Evolutionary conservation across 2,797 vertebrate species (phyloP).

Genomic region (Crypturellus tataupa): DNA sequence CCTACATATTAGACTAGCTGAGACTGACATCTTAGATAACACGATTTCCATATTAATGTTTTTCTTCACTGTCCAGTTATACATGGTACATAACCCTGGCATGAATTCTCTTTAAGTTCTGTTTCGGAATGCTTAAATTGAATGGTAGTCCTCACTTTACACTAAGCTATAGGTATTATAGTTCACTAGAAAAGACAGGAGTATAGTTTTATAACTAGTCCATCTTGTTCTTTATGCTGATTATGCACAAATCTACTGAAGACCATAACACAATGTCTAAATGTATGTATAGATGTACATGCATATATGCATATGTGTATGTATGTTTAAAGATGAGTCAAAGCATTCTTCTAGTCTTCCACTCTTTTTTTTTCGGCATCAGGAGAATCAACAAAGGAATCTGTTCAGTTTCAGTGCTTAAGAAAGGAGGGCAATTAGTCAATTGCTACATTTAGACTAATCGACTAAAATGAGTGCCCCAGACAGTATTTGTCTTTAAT

Average conservation of each 20-base stretch:
- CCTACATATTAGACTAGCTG: neutral
- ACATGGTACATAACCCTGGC: neutral
- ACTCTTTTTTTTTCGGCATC: neutral
- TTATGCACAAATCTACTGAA: neutral
- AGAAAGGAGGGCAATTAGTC: neutral
- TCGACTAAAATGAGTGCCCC: neutral
- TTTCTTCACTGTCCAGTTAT: neutral
- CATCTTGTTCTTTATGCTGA: neutral
- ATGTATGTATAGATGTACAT: neutral
- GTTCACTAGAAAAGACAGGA: neutral
- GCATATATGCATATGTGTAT: neutral
- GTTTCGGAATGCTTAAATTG: neutral
- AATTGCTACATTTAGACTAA: neutral
- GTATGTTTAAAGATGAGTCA: neutral
- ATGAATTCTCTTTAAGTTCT: neutral
- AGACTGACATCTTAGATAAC: neutral
- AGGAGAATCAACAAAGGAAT: neutral
- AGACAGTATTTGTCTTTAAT: neutral
- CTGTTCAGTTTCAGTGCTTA: neutral
- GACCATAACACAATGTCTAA: rapidly evolving
- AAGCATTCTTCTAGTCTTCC: neutral
- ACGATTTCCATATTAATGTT: neutral
- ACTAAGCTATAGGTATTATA: neutral
- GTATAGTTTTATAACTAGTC: neutral
- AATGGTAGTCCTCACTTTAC: neutral